phyloP scores from a whole-genome alignment of 2,888 invertebrate species.

The Epinotia ramella region DNA sequence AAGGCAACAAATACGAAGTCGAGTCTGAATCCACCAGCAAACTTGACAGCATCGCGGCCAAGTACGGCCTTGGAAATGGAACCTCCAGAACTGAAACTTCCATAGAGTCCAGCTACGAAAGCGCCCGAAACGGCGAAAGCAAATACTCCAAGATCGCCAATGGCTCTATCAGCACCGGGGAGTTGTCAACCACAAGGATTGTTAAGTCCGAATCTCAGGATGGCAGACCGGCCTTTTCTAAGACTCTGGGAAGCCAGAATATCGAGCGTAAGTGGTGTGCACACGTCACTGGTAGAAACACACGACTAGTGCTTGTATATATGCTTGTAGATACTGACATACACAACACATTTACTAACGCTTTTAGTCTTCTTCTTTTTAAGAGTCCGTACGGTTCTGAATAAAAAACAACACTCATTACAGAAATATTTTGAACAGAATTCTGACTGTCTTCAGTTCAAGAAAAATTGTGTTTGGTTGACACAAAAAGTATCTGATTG shows the following conservation, averaged over 20 bases:
- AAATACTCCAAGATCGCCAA: constrained; percentile 73
- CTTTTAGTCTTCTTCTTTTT: constrained; percentile 59
- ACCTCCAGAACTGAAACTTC: constrained; percentile 37
- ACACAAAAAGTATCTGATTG: not conserved
- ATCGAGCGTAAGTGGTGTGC: constrained; percentile 90
- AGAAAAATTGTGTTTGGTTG: not conserved
- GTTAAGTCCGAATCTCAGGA: constrained; percentile 72
- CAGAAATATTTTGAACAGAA: not conserved
- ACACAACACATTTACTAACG: constrained; percentile 79
- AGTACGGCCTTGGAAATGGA: constrained; percentile 58
- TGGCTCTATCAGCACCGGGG: constrained; percentile 64
- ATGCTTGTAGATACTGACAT: constrained; percentile 79
- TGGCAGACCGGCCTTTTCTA: constrained; percentile 89
- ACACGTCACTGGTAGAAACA: constrained; percentile 62
- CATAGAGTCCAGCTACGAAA: constrained; percentile 63
- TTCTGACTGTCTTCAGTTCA: not conserved
- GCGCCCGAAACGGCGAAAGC: constrained; percentile 63
- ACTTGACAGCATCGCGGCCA: constrained; percentile 68
- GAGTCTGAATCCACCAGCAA: constrained; percentile 63
- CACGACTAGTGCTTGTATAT: constrained; percentile 80
- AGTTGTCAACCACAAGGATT: constrained; percentile 60
- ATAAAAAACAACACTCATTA: not conserved
- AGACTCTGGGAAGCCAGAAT: constrained; percentile 90
- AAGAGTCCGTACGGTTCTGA: constrained; percentile 66
- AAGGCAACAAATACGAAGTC: constrained; percentile 55